phyloP scores from a whole-genome alignment of 2,797 vertebrate species.

The Acropternis orthonyx region DNA sequence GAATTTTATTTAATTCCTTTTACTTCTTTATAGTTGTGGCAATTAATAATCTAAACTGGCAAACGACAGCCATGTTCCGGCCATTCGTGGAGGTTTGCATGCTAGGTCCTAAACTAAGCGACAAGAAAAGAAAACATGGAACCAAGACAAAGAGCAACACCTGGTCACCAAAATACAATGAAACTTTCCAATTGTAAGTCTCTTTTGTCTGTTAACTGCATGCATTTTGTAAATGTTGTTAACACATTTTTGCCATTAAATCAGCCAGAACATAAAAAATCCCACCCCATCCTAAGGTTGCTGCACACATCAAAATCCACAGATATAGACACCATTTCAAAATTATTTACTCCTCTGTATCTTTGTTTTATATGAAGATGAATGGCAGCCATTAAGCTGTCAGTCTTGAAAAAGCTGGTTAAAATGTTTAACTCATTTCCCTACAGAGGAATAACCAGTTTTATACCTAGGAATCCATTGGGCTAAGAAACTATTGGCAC shows the following conservation, averaged over 20 bases:
- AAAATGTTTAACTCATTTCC: background rate
- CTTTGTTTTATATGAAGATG: background rate
- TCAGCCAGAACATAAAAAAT: background rate
- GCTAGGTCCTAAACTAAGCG: conserved; percentile 90
- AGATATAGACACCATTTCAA: background rate
- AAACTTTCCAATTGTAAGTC: conserved; percentile 99
- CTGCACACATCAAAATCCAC: background rate
- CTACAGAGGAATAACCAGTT: background rate
- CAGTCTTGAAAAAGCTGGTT: background rate
- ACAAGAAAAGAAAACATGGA: conserved; percentile 95
- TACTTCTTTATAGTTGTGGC: conserved; percentile 82
- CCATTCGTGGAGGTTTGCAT: conserved; percentile 95
- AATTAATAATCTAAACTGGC: conserved; percentile 92
- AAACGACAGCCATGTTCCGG: conserved; percentile 96
- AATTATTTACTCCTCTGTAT: background rate
- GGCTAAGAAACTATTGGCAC: background rate
- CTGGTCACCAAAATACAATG: conserved; percentile 99
- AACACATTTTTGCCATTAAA: background rate
- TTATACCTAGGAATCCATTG: background rate
- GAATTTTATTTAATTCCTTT: background rate
- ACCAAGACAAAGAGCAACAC: conserved; percentile 99
- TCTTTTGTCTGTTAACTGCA: background rate
- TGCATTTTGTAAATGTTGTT: background rate
- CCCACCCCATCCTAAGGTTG: background rate
- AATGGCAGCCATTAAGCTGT: background rate